phyloP scores from a whole-genome alignment of 2,113 vertebrate genomes.

The Puma concolor region DNA sequence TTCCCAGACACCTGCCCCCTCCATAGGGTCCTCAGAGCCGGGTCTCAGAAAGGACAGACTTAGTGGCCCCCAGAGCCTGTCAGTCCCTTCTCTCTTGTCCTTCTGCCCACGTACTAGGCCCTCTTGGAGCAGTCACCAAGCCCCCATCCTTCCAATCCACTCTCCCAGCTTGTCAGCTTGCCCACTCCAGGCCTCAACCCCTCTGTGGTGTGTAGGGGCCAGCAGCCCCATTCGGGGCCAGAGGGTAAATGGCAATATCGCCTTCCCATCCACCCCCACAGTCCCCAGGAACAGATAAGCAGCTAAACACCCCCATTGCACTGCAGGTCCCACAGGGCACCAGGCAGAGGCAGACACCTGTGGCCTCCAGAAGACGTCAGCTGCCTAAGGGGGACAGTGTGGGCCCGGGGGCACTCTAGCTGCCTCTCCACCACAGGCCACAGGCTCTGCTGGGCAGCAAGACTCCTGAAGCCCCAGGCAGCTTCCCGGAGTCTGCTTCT shows the following conservation, averaged over 20 bases:
- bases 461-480: neutral
- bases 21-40: neutral
- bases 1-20: neutral
- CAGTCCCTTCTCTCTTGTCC: no score
- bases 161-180: neutral
- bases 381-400: neutral
- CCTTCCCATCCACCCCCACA: neutral
- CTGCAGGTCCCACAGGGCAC: neutral
- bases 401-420: neutral
- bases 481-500: neutral
- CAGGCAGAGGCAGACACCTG: neutral
- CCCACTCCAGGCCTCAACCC: neutral
- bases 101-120: fast-evolving
- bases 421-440: fast-evolving
- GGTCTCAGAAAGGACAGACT: neutral
- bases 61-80: neutral
- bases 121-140: no score
- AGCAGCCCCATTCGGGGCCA: neutral
- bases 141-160: neutral
- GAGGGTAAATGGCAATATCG: neutral
- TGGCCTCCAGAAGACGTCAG: neutral
- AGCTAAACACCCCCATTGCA: neutral
- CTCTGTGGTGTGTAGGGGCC: neutral
- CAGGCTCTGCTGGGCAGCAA: neutral
- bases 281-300: neutral